Percentiles rank a stretch among this genome's conserved stretches.
Conservation (phyloP, 2,113 vertebrate genomes). For the Cyanocitta stelleri region DNA sequence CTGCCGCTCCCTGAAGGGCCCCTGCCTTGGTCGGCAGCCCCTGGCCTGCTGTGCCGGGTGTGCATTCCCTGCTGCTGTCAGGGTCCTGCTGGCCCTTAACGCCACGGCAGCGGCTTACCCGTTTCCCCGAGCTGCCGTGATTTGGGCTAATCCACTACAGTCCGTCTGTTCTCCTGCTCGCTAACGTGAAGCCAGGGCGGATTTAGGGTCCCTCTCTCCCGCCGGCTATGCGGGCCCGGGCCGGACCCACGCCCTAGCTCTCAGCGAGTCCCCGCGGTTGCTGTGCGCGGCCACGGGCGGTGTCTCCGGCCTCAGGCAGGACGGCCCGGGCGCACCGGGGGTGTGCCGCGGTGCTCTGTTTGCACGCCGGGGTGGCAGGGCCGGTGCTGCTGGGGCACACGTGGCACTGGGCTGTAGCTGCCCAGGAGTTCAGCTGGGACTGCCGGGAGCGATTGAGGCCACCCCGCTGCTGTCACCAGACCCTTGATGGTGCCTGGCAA, state of each 20-base stretch:
- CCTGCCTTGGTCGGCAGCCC: neutral
- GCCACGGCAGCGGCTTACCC: accelerated
- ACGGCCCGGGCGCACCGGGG: neutral
- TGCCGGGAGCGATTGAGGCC: neutral
- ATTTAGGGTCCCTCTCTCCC: neutral
- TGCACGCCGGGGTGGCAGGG: neutral
- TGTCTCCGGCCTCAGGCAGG: neutral
- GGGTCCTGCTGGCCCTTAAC: neutral
- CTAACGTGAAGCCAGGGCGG: neutral
- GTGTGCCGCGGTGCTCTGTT: neutral
- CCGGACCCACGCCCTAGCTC: accelerated
- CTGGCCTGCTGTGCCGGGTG: neutral
- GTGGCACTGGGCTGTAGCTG: neutral
- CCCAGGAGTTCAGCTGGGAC: neutral
- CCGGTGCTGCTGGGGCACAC: neutral
- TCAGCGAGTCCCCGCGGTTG: neutral
- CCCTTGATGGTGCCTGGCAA: neutral
- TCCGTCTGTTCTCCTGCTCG: neutral
- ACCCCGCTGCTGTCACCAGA: neutral
- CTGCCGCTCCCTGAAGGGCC: neutral
- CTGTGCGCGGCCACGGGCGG: neutral
- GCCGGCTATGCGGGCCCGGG: neutral
- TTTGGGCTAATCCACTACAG: neutral
- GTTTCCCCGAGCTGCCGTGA: neutral
- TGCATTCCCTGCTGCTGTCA: accelerated